A percentile compares a stretch with the other conserved stretches of the same genome.
phyloP scores from a whole-genome alignment of 1,140 invertebrate species.

The Neodiprion lecontei region DNA sequence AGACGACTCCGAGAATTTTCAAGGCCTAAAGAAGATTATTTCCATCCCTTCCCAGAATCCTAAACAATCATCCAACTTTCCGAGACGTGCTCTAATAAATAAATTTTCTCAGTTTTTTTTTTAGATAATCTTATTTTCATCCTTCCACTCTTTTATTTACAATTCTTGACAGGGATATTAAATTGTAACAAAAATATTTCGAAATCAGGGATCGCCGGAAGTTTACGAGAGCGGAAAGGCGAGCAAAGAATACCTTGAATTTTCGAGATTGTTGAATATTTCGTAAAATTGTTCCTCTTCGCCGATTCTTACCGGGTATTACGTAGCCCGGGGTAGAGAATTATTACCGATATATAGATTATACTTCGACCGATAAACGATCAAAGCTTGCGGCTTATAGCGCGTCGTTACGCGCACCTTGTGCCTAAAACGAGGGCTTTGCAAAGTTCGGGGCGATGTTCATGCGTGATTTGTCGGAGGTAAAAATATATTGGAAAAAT shows the following conservation, averaged over 20 bases:
- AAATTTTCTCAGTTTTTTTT: not conserved
- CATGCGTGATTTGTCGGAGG: not conserved
- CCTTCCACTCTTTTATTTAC: not conserved
- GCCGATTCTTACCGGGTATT: no score
- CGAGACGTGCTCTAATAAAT: not conserved
- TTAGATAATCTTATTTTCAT: not conserved
- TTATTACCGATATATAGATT: no score
- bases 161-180: not conserved
- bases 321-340: no score
- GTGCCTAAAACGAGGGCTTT: not conserved
- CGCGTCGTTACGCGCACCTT: conserved; percentile 1
- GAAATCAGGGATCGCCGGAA: no score
- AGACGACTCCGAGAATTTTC: not conserved
- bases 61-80: not conserved
- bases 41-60: not conserved
- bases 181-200: not conserved
- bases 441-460: not conserved
- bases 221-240: no score
- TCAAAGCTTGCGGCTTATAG: not conserved
- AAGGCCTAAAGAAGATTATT: not conserved
- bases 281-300: no score
- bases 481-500: not conserved
- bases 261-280: not conserved
- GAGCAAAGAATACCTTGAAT: not conserved
- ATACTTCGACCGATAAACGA: not conserved